phyloP scores from a whole-genome alignment of 2,888 invertebrate genomes.

The Pomacea canaliculata region DNA sequence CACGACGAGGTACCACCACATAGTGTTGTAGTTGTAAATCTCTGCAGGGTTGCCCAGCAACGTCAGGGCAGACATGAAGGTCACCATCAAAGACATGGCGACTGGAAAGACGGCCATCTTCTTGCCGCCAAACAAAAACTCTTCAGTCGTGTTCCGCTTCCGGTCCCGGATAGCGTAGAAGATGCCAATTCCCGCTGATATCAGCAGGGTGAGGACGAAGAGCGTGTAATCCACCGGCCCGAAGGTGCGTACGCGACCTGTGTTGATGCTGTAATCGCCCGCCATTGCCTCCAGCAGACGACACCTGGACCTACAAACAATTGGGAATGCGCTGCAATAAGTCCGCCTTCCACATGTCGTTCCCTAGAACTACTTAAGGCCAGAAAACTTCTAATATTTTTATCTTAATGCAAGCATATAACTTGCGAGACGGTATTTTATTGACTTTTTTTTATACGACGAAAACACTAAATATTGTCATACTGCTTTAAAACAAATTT shows the following conservation, averaged over 20 bases:
- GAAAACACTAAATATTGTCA: too few relatives aligned
- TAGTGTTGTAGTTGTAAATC: constrained; percentile 45
- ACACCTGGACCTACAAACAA: too few relatives aligned
- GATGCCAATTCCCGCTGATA: constrained; percentile 48
- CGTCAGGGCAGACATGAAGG: constrained; percentile 47
- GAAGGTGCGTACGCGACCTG: constrained; percentile 30
- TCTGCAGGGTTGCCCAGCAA: constrained; percentile 46
- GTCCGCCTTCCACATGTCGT: too few relatives aligned
- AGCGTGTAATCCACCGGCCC: constrained; percentile 38
- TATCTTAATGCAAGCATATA: too few relatives aligned
- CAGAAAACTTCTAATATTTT: too few relatives aligned
- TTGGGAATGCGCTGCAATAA: too few relatives aligned
- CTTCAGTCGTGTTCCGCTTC: constrained; percentile 72
- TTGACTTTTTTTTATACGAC: too few relatives aligned
- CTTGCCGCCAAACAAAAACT: constrained; percentile 63
- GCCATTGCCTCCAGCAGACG: not conserved
- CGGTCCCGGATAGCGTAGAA: constrained; percentile 72
- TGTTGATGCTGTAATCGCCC: constrained; percentile 35
- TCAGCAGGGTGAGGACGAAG: constrained; percentile 34
- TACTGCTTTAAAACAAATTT: too few relatives aligned
- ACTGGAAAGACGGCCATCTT: constrained; percentile 64
- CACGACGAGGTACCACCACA: constrained; percentile 38
- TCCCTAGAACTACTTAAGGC: too few relatives aligned
- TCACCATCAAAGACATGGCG: constrained; percentile 63
- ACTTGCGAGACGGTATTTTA: too few relatives aligned